These are phyloP conservation scores for Hylia prasina DNA, from an alignment of 2,113 vertebrate genomes.

Conservation along the genomic window DNA sequence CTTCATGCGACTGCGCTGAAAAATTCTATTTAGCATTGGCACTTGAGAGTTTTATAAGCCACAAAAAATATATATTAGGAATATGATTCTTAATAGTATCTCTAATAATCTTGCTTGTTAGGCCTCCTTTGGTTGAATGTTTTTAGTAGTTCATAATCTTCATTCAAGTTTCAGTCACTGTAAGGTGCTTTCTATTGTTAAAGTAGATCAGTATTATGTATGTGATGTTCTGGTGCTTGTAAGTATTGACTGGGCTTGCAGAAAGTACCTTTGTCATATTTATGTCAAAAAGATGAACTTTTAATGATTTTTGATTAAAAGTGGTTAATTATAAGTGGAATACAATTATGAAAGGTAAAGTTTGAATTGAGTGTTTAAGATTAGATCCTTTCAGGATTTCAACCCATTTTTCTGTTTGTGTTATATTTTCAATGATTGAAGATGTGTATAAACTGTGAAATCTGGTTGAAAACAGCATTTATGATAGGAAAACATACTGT, in stretches of 20 bases:
- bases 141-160: not conserved
- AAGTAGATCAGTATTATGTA: not conserved
- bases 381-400: not conserved
- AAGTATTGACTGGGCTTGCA: not conserved
- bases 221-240: not conserved
- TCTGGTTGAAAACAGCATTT: not conserved
- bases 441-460: not conserved
- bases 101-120: not conserved
- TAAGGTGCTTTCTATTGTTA: not conserved
- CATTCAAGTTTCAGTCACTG: not conserved
- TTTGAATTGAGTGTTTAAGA: not conserved
- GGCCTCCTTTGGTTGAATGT: not conserved
- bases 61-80: not conserved
- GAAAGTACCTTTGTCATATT: not conserved
- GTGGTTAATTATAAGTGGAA: not conserved
- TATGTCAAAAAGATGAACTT: not conserved
- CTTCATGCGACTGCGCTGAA: not conserved
- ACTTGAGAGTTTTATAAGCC: not conserved
- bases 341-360: not conserved
- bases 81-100: not conserved
- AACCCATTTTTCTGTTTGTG: not conserved
- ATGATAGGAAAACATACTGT: not conserved
- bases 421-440: not conserved
- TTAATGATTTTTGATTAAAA: not conserved
- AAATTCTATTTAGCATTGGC: not conserved